Evolutionary conservation across 2,113 vertebrate genomes (phyloP).

Genomic region (Prunella fulvescens): DNA sequence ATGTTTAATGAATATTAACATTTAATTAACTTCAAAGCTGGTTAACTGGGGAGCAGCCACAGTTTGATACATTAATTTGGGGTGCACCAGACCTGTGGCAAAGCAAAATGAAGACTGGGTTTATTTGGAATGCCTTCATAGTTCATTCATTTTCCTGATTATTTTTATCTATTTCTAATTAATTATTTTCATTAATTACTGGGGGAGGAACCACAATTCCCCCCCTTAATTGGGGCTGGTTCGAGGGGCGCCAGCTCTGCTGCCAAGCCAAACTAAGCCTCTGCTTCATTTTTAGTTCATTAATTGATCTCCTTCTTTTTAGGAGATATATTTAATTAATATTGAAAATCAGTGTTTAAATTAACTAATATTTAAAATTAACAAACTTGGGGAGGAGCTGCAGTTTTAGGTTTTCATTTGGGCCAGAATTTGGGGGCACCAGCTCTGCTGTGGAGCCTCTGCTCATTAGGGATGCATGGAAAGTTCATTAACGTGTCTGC

Average conservation of each 20-base stretch:
- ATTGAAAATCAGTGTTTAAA: neutral
- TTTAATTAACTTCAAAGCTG: neutral
- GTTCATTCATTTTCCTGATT: neutral
- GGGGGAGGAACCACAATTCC: neutral
- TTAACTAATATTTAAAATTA: neutral
- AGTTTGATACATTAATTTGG: neutral
- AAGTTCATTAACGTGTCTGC: neutral
- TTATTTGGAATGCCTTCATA: neutral
- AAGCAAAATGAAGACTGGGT: neutral
- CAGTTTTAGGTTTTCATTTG: neutral
- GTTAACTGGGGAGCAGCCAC: neutral
- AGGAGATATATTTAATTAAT: too few species aligned
- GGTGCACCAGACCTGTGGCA: neutral
- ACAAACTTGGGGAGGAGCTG: neutral
- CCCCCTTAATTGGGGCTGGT: neutral
- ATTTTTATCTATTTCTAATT: neutral
- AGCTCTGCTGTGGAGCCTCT: neutral
- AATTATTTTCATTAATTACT: neutral
- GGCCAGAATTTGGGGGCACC: neutral
- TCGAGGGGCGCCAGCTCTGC: neutral
- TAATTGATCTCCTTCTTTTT: neutral
- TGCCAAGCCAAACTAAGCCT: neutral
- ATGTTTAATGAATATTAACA: neutral
- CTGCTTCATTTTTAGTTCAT: neutral
- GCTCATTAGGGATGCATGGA: neutral